phyloP scores from a whole-genome alignment of 2,113 vertebrate genomes.

The Bubo bubo region DNA sequence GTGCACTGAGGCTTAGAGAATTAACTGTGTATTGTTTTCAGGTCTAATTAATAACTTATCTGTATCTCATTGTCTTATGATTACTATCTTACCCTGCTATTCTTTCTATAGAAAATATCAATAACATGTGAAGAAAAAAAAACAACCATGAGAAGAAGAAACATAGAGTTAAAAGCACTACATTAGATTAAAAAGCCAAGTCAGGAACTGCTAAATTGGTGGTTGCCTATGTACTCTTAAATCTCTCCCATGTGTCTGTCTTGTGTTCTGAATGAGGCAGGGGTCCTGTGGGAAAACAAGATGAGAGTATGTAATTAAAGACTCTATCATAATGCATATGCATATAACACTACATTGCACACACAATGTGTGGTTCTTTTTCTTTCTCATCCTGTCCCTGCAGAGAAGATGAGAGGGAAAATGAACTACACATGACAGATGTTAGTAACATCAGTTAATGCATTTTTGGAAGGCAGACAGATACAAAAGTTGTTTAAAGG shows the following conservation, averaged over 20 bases:
- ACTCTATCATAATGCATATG: constrained; percentile 62
- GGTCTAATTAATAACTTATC: background rate
- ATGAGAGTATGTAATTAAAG: constrained; percentile 65
- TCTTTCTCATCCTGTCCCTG: constrained; percentile 60
- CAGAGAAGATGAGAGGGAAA: constrained; percentile 60
- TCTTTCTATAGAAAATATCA: background rate
- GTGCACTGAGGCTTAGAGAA: background rate
- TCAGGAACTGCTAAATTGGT: constrained; percentile 8
- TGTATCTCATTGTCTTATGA: background rate
- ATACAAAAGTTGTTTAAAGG: background rate
- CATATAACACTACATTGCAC: constrained; percentile 59
- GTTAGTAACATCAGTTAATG: constrained; percentile 46
- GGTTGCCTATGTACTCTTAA: background rate
- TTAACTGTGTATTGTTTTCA: background rate
- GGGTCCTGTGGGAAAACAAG: constrained; percentile 60
- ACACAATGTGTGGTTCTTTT: constrained; percentile 56
- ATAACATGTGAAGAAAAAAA: background rate
- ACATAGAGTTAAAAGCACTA: background rate
- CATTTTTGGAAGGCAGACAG: constrained; percentile 24
- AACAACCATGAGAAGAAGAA: background rate
- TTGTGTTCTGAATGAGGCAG: constrained; percentile 18
- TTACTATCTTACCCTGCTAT: background rate
- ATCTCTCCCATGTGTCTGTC: constrained; percentile 39
- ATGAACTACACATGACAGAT: constrained; percentile 56
- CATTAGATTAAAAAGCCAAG: background rate